phyloP scores from a whole-genome alignment of 2,888 invertebrate species.

The Amphipoea oculea region DNA sequence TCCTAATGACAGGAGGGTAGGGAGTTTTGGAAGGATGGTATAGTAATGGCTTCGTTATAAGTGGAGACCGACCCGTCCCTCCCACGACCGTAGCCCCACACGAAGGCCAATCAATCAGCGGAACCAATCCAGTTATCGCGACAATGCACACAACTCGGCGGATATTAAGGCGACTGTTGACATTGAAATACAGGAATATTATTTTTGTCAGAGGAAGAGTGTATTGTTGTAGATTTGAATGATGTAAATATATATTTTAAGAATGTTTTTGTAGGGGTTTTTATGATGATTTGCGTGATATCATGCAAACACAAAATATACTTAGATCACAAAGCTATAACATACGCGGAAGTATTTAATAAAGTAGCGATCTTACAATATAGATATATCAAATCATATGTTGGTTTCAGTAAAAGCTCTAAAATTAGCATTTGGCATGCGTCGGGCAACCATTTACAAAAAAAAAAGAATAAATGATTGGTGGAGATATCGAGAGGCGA shows the following conservation, averaged over 20 bases:
- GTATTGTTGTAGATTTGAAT: neutral
- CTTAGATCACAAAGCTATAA: neutral
- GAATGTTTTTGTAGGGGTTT: neutral
- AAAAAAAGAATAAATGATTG: constrained; percentile 13
- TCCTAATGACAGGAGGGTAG: constrained; percentile 59
- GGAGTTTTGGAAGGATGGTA: constrained; percentile 32
- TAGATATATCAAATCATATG: neutral
- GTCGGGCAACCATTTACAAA: neutral
- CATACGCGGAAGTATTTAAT: too few species aligned
- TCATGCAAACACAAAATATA: neutral
- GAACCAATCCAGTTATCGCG: constrained; percentile 66
- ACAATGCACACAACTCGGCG: constrained; percentile 52
- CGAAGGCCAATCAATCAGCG: constrained; percentile 72
- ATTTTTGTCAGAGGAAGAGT: neutral
- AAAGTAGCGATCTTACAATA: too few species aligned
- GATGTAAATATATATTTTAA: neutral
- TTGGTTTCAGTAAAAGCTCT: constrained; percentile 8
- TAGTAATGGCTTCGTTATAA: constrained; percentile 60
- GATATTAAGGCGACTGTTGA: constrained; percentile 37
- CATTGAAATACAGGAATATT: constrained; percentile 27
- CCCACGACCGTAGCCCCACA: constrained; percentile 11
- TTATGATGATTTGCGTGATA: neutral
- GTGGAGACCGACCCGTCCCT: constrained; percentile 56
- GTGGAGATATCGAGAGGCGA: constrained; percentile 41
- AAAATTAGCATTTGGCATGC: constrained; percentile 50